Evolutionary conservation across 2,113 vertebrate genomes (phyloP).

Genomic region (Melanotaenia duboulayi): DNA sequence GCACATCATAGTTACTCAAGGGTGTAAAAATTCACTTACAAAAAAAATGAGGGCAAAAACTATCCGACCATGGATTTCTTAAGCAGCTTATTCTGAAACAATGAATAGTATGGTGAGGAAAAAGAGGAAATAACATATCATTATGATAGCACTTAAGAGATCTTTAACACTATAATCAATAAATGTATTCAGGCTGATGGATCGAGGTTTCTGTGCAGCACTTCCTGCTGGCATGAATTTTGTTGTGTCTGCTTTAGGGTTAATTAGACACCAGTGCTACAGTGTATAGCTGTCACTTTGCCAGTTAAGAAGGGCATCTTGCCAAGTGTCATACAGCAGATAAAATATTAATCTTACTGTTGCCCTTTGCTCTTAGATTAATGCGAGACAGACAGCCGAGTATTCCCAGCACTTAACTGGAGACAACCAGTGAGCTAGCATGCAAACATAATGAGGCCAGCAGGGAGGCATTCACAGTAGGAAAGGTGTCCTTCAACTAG

Average conservation of each 20-base stretch:
- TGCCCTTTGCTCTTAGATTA: constrained; percentile 69
- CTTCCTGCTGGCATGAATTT: constrained; percentile 48
- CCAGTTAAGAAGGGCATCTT: constrained; percentile 40
- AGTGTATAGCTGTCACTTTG: constrained; percentile 59
- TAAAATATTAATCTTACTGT: constrained; percentile 65
- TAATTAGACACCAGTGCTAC: constrained; percentile 61
- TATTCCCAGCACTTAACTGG: constrained; percentile 34
- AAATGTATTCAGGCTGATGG: constrained; percentile 28
- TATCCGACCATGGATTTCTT: not conserved
- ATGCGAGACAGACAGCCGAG: constrained; percentile 57
- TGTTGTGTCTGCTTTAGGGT: constrained; percentile 62
- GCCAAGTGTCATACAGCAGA: constrained; percentile 62
- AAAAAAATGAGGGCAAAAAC: constrained; percentile 10
- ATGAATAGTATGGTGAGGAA: not conserved
- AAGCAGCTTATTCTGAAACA: not conserved
- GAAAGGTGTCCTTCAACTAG: constrained; percentile 44
- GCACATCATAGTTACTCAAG: not conserved
- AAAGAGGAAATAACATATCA: not conserved
- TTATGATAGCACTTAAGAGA: not conserved
- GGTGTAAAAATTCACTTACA: not conserved
- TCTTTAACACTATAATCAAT: constrained; percentile 4
- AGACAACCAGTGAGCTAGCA: not conserved
- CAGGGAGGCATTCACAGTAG: constrained; percentile 4
- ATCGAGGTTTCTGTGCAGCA: constrained; percentile 41
- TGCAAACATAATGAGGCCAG: constrained; percentile 3